A percentile compares a stretch with the other conserved stretches of the same genome.
These are phyloP conservation scores for Coelopa pilipes DNA, from an alignment of 2,888 invertebrate genomes.

Conservation along the genomic window DNA sequence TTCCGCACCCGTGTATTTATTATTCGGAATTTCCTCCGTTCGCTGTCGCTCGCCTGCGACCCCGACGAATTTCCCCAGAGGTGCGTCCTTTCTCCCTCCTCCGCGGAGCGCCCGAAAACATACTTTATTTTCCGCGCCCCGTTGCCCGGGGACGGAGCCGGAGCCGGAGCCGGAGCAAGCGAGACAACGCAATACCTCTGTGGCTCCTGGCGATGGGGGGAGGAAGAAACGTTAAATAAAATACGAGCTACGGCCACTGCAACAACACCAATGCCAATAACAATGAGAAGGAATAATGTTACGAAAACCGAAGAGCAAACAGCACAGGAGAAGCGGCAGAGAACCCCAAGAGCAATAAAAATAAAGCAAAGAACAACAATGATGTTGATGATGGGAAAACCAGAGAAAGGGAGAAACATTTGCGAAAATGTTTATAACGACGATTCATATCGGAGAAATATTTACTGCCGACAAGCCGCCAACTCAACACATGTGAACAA, in stretches of 20 bases:
- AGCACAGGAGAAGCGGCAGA: not conserved
- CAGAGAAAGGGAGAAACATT: not conserved
- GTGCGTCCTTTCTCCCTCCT: not conserved
- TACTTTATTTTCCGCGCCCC: not conserved
- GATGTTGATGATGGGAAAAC: too few species aligned
- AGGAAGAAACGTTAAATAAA: not conserved
- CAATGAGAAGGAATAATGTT: too few species aligned
- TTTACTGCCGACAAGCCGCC: slow-evolving; percentile 18
- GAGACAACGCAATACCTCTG: not conserved
- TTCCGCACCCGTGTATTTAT: not conserved
- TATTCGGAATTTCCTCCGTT: not conserved
- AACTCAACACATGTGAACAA: slow-evolving; percentile 17
- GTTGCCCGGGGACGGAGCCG: too few species aligned
- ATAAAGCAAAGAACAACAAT: not conserved
- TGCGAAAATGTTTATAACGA: slow-evolving; percentile 17
- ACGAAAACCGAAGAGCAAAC: not conserved
- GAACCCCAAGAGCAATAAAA: not conserved
- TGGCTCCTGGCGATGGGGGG: not conserved
- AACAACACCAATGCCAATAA: not conserved
- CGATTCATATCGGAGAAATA: slow-evolving; percentile 27
- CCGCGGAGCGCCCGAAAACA: not conserved
- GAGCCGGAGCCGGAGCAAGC: not conserved
- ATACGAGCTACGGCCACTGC: not conserved
- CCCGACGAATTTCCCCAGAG: not conserved
- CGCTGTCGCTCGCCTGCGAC: not conserved